Evolutionary conservation across 2,888 invertebrate genomes (phyloP).

Genomic region (Dione vanillae): DNA sequence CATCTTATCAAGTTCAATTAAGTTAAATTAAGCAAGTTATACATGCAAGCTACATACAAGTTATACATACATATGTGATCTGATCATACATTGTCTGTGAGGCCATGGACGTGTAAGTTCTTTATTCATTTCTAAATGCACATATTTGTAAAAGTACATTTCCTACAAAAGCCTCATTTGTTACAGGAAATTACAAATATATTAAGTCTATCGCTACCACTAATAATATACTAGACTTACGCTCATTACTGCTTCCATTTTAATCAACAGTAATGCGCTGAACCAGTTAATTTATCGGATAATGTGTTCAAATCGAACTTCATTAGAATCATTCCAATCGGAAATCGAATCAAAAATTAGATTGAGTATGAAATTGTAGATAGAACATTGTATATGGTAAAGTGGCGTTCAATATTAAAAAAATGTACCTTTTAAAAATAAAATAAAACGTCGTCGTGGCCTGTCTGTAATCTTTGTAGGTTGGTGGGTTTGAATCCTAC

Average conservation of each 20-base stretch:
- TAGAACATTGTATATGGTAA: slow-evolving; percentile 13
- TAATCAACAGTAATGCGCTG: slow-evolving; percentile 49
- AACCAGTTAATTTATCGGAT: slow-evolving; percentile 50
- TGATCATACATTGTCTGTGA: too few relatives aligned
- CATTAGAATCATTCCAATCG: slow-evolving; percentile 54
- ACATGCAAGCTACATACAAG: too few relatives aligned
- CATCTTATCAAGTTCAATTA: too few relatives aligned
- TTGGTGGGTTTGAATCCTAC: too few relatives aligned
- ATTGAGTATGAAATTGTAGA: slow-evolving; percentile 50
- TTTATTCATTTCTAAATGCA: not conserved
- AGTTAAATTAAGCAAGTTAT: too few relatives aligned
- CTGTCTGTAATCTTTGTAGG: too few relatives aligned
- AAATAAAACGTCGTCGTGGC: too few relatives aligned
- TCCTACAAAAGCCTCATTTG: not conserved
- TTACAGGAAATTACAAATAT: slow-evolving; percentile 12
- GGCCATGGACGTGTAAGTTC: not conserved
- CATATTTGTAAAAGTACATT: not conserved
- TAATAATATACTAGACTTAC: slow-evolving; percentile 44
- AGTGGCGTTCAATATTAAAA: not conserved
- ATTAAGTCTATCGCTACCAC: slow-evolving; percentile 2
- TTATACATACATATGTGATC: too few relatives aligned
- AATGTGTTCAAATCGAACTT: slow-evolving; percentile 57
- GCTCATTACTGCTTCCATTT: slow-evolving; percentile 47
- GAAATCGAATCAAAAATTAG: slow-evolving; percentile 59
- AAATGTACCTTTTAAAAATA: too few relatives aligned